A percentile compares a stretch with the other conserved stretches of the same genome.
phyloP scores from a whole-genome alignment of 2,888 invertebrate species.

The Metallyticus violacea region DNA sequence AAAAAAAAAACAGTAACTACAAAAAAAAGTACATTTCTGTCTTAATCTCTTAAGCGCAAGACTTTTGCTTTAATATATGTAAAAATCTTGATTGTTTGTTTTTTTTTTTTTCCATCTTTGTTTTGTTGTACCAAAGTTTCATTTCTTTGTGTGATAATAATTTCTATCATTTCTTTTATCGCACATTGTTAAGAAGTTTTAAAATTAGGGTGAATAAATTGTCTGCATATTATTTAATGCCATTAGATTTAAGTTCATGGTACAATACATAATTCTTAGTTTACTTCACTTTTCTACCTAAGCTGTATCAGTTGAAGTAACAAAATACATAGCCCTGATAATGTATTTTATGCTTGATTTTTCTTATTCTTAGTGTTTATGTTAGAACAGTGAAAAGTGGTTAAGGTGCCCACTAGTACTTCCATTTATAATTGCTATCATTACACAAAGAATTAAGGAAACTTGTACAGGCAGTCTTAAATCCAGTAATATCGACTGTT shows the following conservation, averaged over 20 bases:
- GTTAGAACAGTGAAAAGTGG: background rate
- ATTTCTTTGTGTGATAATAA: background rate
- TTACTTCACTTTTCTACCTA: background rate
- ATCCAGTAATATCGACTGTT: background rate
- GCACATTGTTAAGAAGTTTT: background rate
- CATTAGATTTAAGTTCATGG: background rate
- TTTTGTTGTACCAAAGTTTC: too few relatives aligned
- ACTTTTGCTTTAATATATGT: conserved; percentile 1
- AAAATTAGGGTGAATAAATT: background rate
- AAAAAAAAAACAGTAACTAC: conserved; percentile 48
- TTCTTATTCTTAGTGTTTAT: background rate
- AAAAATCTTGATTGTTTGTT: background rate
- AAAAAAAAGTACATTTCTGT: background rate
- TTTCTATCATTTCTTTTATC: background rate
- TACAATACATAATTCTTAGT: background rate
- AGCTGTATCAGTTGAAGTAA: background rate
- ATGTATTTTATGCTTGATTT: background rate
- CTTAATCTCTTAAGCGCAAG: background rate
- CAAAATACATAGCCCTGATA: background rate
- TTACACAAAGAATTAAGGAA: background rate
- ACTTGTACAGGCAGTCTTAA: too few relatives aligned
- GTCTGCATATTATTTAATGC: background rate
- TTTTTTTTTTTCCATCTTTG: background rate
- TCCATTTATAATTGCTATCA: background rate
- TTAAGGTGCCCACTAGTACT: background rate